Base-by-base conservation (phyloP, 2,113 vertebrate species). In the Trematomus loennbergii region DNA sequence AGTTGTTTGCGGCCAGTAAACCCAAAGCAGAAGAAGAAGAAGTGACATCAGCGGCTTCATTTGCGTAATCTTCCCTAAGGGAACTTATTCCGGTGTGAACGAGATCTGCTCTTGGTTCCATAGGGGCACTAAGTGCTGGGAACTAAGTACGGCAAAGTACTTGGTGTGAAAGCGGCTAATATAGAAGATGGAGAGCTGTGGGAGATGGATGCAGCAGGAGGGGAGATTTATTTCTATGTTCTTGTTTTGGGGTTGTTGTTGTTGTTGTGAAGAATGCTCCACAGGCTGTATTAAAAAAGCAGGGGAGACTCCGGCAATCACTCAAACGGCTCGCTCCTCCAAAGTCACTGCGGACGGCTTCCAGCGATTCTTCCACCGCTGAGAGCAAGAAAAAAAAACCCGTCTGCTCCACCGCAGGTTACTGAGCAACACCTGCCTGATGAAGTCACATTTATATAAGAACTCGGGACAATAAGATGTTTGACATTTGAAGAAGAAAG, bases 291-390 rank as follows among this genome's bases (percentile, higher is more conserved):
- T 78, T 62, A 36, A 55, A 40, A 57, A 54, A 61, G 69, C 72
- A 70, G 67, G 77, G 76, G 72, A 80, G 72, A 87, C 73, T 77
- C 29, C 49, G 2, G 72, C 62, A 63, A 72, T 87, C 78, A 74
- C 18, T 84, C 81, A 81, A 72, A 85, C 25, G 12, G 49, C 46
- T 83, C 83, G 60, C 22, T 60, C 48, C 12, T 1, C 33, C 63
- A 82, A 82, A 82, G 79, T 85, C 79, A 82, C 3, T 0, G 17
- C 85, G 75, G 82, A 85, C 62, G 1, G 57, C 71, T 82, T 49
- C 61, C 1, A 36, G 74, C 78, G 63, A 15, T 57, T 54, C 43
- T 61, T 50, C 16, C 71, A 11, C 54, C 43, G 53, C 54, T 55
- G 54, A 61, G 49, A 74, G 63, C 69, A 12, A 4, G 25, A 25